These are phyloP conservation scores for Centroberyx gerrardi DNA, from an alignment of 2,797 vertebrate genomes.

Conservation along the genomic window DNA sequence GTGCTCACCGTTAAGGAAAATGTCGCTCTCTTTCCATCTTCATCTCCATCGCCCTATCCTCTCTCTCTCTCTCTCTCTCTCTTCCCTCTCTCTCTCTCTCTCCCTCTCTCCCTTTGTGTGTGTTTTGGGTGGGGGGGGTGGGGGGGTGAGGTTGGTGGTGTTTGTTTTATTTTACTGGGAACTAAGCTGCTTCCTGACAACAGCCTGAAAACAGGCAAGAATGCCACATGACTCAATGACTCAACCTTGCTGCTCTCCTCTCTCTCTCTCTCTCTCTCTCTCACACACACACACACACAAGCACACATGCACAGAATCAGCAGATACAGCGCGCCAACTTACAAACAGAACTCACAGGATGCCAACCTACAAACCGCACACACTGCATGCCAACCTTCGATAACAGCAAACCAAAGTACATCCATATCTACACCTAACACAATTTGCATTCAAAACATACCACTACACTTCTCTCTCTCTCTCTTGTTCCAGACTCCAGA, in stretches of 20 bases:
- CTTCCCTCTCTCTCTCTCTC: conserved; percentile 41
- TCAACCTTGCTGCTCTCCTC: conserved; percentile 71
- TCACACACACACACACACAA: conserved; percentile 48
- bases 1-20: neutral
- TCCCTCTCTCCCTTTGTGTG: conserved; percentile 37
- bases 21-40: conserved; percentile 18
- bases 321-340: conserved; percentile 52
- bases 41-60: conserved; percentile 8
- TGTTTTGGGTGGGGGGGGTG: conserved; percentile 42
- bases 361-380: conserved; percentile 68
- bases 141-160: conserved; percentile 50
- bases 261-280: conserved; percentile 57
- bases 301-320: conserved; percentile 27
- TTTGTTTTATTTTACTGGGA: conserved; percentile 79
- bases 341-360: conserved; percentile 75
- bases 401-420: conserved; percentile 73
- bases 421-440: conserved; percentile 72
- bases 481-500: conserved; percentile 75
- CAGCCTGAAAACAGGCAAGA: conserved; percentile 84
- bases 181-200: conserved; percentile 84
- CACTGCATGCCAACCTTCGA: conserved; percentile 72
- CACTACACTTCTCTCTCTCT: conserved; percentile 59
- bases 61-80: conserved; percentile 20
- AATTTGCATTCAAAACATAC: conserved; percentile 73
- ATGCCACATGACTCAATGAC: conserved; percentile 83